A percentile compares a stretch with the other conserved stretches of the same genome.
Evolutionary conservation across 2,113 vertebrate genomes (phyloP).

Genomic region (Crypturellus undulatus): DNA sequence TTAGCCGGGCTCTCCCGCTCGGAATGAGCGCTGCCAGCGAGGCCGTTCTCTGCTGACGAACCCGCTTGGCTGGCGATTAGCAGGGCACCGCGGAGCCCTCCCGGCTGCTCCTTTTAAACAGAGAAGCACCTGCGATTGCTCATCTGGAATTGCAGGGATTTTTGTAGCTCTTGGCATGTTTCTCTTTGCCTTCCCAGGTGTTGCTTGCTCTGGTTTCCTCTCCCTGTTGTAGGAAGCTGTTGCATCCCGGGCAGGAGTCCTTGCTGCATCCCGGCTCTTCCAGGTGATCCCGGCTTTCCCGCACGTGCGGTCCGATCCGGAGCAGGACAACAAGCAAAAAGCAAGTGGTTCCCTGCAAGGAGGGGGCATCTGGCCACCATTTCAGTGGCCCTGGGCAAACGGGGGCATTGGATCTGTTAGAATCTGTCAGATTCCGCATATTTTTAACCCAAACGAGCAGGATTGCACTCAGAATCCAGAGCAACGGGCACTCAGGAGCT

Average conservation of each 20-base stretch:
- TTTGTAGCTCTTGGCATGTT: not conserved
- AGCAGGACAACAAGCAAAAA: accelerated
- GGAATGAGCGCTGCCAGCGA: slow-evolving; percentile 31
- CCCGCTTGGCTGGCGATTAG: slow-evolving; percentile 70
- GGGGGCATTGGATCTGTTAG: not conserved
- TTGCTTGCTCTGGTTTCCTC: not conserved
- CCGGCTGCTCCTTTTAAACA: not conserved
- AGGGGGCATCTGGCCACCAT: not conserved
- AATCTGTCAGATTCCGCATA: no score
- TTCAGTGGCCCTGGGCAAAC: not conserved
- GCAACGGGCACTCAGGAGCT: accelerated
- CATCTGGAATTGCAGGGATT: not conserved
- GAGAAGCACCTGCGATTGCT: not conserved
- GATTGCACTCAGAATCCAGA: accelerated
- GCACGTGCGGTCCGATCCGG: no score
- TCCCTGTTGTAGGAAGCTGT: not conserved
- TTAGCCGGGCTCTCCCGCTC: slow-evolving; percentile 71
- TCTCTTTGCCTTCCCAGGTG: accelerated
- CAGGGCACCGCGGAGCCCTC: slow-evolving; percentile 41
- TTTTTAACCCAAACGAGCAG: not conserved
- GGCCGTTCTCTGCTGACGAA: slow-evolving; percentile 50
- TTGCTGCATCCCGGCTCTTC: not conserved
- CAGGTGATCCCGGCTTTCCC: no score
- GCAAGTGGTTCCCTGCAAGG: not conserved
- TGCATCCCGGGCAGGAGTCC: not conserved